A percentile compares a stretch with the other conserved stretches of the same genome.
phyloP scores from a whole-genome alignment of 1,140 invertebrate genomes.

The Drosophila tani region DNA sequence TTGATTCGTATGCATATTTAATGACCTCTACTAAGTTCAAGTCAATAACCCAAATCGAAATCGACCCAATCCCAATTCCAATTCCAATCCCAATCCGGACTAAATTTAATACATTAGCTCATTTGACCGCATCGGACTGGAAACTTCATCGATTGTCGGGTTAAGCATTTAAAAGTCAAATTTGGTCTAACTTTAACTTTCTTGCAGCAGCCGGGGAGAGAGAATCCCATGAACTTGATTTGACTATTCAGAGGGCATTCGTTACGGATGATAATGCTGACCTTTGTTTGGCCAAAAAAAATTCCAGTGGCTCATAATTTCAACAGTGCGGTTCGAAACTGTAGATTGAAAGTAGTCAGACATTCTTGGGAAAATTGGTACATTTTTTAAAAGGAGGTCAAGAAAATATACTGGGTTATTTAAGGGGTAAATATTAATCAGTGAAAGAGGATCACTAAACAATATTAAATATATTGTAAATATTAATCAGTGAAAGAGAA shows the following conservation, averaged over 20 bases:
- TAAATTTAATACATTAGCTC: conserved; percentile 53
- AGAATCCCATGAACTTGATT: conserved; percentile 58
- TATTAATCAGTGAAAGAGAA: no score
- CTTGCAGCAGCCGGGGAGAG: conserved; percentile 25
- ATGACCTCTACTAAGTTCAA: conserved; percentile 16
- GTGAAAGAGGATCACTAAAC: no score
- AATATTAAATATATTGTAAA: no score
- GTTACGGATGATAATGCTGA: conserved; percentile 58
- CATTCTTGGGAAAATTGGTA: background rate
- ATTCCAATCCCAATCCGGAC: conserved; percentile 19
- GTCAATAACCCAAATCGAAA: conserved; percentile 54
- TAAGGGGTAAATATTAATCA: no score
- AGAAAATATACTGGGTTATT: no score
- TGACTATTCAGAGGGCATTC: conserved; percentile 49
- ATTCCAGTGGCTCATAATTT: background rate
- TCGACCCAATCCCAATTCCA: conserved; percentile 21
- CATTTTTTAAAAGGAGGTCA: background rate
- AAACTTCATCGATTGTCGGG: conserved; percentile 24
- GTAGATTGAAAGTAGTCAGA: background rate
- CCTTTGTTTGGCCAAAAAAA: conserved; percentile 48
- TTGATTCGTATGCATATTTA: conserved; percentile 24
- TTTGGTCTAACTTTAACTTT: conserved; percentile 60
- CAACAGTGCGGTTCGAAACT: conserved; percentile 11
- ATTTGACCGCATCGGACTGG: conserved; percentile 43
- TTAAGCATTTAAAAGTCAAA: conserved; percentile 70